Evolutionary conservation across 1,140 invertebrate species (phyloP).

Genomic region (Andrena cerasifolii): DNA sequence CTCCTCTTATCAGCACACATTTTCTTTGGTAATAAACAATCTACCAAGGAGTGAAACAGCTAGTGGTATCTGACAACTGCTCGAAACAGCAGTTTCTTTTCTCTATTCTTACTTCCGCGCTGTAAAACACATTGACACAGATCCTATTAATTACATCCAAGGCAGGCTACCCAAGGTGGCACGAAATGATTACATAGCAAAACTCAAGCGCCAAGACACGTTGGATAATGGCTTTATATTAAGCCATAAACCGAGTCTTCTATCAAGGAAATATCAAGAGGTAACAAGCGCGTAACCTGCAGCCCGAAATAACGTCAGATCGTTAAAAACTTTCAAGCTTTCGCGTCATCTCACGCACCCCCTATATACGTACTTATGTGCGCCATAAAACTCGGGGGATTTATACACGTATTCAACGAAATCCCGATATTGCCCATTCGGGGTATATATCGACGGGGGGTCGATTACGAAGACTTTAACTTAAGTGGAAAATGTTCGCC

Average conservation of each 20-base stretch:
- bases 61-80: too few relatives aligned
- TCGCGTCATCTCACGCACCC: background rate
- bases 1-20: too few relatives aligned
- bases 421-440: background rate
- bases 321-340: conserved; percentile 30
- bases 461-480: conserved; percentile 22
- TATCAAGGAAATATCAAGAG: conserved; percentile 1
- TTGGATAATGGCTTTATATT: conserved; percentile 1
- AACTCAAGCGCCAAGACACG: background rate
- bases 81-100: too few relatives aligned
- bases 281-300: background rate
- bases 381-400: conserved; percentile 7
- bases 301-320: background rate
- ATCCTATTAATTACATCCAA: background rate
- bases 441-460: background rate
- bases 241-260: background rate
- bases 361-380: background rate
- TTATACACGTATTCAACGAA: conserved; percentile 2
- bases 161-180: background rate
- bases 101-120: too few relatives aligned
- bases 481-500: conserved; percentile 33
- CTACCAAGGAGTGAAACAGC: too few relatives aligned
- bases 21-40: too few relatives aligned
- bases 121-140: background rate
- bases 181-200: background rate